Evolutionary conservation across 2,888 invertebrate species (phyloP).

Genomic region (Diarsia mendica): DNA sequence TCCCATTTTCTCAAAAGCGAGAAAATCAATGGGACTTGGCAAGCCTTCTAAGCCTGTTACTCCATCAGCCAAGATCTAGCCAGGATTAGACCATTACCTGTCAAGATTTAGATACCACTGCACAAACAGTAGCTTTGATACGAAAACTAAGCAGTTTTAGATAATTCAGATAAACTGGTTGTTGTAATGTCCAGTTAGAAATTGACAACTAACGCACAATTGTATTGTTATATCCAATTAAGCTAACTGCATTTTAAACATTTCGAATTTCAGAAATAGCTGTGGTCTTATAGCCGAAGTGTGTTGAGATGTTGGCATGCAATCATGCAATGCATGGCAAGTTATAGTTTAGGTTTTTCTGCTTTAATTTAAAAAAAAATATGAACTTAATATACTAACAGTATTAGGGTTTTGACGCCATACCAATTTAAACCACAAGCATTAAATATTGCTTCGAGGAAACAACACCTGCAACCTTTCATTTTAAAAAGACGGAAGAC

Average conservation of each 20-base stretch:
- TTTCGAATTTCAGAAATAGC: conserved; percentile 20
- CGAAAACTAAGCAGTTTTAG: conserved; percentile 45
- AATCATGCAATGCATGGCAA: no score
- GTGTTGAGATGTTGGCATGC: not conserved
- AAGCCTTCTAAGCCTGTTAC: conserved; percentile 50
- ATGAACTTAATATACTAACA: conserved; percentile 1
- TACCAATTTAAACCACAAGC: conserved; percentile 8
- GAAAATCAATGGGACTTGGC: conserved; percentile 60
- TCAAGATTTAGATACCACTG: conserved; percentile 64
- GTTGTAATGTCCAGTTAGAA: conserved; percentile 33
- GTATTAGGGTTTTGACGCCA: not conserved
- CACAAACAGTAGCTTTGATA: conserved; percentile 38
- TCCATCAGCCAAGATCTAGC: conserved; percentile 54
- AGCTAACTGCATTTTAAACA: conserved; percentile 31
- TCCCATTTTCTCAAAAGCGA: conserved; percentile 37
- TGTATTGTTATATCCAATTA: conserved; percentile 52
- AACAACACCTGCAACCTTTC: conserved; percentile 56
- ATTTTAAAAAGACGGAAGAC: conserved; percentile 48
- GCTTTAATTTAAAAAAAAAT: not conserved
- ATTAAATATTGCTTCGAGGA: conserved; percentile 33
- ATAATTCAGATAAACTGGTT: conserved; percentile 48
- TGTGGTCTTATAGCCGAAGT: not conserved
- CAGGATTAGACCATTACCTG: conserved; percentile 70
- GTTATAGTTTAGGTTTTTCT: not conserved
- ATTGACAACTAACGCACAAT: conserved; percentile 50